These are phyloP conservation scores for Teleogryllus occipitalis DNA, from an alignment of 1,140 invertebrate genomes.

Conservation along the genomic window DNA sequence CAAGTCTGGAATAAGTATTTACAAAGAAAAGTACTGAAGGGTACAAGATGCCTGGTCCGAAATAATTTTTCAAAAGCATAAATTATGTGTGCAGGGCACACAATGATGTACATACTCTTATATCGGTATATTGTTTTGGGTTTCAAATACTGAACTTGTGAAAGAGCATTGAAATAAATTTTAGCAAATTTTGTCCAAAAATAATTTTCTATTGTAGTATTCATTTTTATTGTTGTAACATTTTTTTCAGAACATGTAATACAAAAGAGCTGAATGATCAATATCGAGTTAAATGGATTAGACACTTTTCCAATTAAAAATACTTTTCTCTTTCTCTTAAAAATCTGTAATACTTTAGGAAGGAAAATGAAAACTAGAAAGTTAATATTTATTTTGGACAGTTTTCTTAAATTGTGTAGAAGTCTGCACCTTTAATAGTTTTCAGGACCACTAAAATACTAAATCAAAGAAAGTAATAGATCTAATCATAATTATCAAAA, in stretches of 20 bases:
- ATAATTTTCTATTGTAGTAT: not conserved
- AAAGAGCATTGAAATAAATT: not conserved
- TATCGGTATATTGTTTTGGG: not conserved
- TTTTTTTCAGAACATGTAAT: not conserved
- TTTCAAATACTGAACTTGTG: not conserved
- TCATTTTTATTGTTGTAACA: not conserved
- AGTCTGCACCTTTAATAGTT: too few species aligned
- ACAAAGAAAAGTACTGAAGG: too few species aligned
- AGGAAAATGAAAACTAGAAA: not conserved
- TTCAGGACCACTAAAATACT: too few species aligned
- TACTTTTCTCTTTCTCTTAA: not conserved
- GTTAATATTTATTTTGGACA: too few species aligned
- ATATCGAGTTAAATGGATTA: not conserved
- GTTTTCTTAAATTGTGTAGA: too few species aligned
- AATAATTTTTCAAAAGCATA: too few species aligned
- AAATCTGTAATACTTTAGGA: not conserved
- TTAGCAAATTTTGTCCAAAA: not conserved
- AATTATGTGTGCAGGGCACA: too few species aligned
- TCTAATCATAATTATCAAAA: too few species aligned
- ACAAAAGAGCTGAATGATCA: not conserved
- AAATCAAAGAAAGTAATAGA: too few species aligned
- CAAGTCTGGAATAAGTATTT: too few species aligned
- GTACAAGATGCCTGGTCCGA: too few species aligned
- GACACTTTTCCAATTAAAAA: not conserved
- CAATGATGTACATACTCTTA: not conserved